phyloP scores from a whole-genome alignment of 2,113 vertebrate genomes.

The Hucho hucho region DNA sequence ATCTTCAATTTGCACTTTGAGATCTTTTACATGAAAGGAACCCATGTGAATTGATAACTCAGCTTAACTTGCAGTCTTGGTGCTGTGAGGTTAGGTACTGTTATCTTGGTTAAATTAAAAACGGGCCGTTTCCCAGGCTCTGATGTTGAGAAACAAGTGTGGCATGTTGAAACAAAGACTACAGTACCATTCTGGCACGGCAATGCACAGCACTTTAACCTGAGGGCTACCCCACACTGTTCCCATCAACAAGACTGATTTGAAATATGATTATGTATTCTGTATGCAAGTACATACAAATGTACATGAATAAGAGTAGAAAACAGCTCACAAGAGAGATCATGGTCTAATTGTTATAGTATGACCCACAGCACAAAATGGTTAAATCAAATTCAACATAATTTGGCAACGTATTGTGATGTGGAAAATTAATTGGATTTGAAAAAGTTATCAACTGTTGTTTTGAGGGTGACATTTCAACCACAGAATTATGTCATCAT shows the following conservation, averaged over 20 bases:
- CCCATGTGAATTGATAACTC: constrained; percentile 52
- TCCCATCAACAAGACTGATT: neutral
- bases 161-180: constrained; percentile 32
- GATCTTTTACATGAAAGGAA: constrained; percentile 64
- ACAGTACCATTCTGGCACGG: constrained; percentile 27
- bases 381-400: too few species aligned
- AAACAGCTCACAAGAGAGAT: neutral
- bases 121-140: constrained; percentile 77
- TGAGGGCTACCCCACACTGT: constrained; percentile 40
- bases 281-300: neutral
- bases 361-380: too few species aligned
- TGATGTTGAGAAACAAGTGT: constrained; percentile 75
- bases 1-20: neutral
- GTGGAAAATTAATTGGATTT: too few species aligned
- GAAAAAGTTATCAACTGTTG: too few species aligned
- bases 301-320: neutral
- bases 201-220: constrained; percentile 69
- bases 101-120: constrained; percentile 72
- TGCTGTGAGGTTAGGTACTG: constrained; percentile 22
- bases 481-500: too few species aligned
- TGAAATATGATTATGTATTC: neutral
- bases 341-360: neutral
- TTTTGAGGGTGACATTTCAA: too few species aligned
- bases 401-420: too few species aligned
- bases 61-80: constrained; percentile 8